phyloP scores from a whole-genome alignment of 2,113 vertebrate species.

The Scophthalmus maximus region DNA sequence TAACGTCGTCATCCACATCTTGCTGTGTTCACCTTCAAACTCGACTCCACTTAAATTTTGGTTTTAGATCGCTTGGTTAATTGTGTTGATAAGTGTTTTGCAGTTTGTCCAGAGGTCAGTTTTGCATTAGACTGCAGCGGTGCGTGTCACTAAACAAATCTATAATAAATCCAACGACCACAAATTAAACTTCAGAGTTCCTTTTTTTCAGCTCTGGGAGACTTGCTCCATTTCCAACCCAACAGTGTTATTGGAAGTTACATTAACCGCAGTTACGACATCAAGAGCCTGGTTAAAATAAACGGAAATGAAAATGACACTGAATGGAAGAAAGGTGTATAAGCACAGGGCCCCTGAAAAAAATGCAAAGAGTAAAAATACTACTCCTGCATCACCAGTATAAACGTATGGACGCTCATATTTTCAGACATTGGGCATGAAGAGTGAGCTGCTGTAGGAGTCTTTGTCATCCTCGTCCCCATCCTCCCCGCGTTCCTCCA shows the following conservation, averaged over 20 bases:
- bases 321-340: neutral
- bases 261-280: neutral
- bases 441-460: slow-evolving; percentile 83
- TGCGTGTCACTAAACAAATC: no score
- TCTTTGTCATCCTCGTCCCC: slow-evolving; percentile 86
- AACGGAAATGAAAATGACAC: neutral
- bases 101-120: no score
- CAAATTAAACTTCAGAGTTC: neutral
- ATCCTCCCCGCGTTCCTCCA: slow-evolving; percentile 84
- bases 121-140: no score
- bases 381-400: neutral
- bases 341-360: neutral
- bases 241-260: neutral
- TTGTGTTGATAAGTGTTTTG: no score
- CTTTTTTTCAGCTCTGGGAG: neutral
- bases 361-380: neutral
- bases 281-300: neutral
- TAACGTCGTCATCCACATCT: neutral
- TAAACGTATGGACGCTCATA: neutral
- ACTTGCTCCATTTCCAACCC: neutral
- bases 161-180: neutral
- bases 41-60: no score
- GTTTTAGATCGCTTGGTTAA: no score
- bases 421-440: slow-evolving; percentile 84
- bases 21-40: neutral